Percentiles rank a stretch among this genome's conserved stretches.
Evolutionary conservation across 2,797 vertebrate species (phyloP).

Genomic region (Phalanger gymnotis): DNA sequence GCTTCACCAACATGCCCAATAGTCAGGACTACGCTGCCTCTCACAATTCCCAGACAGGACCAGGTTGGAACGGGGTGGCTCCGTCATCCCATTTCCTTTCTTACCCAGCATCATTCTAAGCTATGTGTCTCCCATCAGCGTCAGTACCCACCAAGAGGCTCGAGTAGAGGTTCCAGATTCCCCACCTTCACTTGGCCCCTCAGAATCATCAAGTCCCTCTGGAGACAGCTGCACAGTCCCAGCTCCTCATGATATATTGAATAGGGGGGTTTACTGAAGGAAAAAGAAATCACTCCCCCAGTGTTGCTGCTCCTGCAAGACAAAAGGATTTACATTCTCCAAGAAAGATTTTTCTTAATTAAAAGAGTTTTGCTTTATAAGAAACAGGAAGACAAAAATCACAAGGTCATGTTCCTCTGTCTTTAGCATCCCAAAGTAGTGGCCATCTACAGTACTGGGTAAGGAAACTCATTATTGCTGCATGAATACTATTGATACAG

Average conservation of each 20-base stretch:
- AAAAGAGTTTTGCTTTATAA: not conserved
- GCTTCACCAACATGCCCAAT: not conserved
- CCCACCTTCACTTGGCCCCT: not conserved
- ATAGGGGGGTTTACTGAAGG: not conserved
- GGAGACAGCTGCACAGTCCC: not conserved
- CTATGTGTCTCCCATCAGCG: not conserved
- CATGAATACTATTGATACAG: not conserved
- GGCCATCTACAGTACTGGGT: conserved; percentile 32
- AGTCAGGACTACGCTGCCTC: not conserved
- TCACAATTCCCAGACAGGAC: not conserved
- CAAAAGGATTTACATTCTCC: not conserved
- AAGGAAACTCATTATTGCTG: conserved; percentile 30
- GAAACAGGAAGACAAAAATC: conserved; percentile 35
- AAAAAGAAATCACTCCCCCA: not conserved
- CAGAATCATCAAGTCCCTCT: not conserved
- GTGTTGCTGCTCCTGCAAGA: not conserved
- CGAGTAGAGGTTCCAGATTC: not conserved
- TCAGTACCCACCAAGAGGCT: not conserved
- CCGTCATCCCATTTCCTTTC: not conserved
- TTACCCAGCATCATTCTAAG: not conserved
- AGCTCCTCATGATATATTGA: not conserved
- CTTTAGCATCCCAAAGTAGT: conserved; percentile 31
- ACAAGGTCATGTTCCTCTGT: not conserved
- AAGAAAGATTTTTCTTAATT: not conserved
- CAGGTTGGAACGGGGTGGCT: not conserved